phyloP scores from a whole-genome alignment of 1,140 invertebrate genomes.

The Dysdera silvatica region DNA sequence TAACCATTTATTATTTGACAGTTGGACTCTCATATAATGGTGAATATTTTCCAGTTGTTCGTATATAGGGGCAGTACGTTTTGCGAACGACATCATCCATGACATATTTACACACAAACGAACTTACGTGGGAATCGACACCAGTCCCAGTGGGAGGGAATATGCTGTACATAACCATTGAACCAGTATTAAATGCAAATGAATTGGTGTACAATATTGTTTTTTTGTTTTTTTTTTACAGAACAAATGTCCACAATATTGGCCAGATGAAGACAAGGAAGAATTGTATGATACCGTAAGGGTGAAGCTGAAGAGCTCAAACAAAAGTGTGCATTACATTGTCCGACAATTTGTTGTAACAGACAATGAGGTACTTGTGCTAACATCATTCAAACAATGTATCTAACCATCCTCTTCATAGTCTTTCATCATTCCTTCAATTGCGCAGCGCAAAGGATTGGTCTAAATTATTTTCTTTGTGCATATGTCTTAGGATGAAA shows the following conservation, averaged over 20 bases:
- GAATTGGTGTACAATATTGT: background rate
- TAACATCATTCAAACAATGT: background rate
- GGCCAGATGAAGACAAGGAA: slow-evolving; percentile 66
- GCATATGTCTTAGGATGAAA: background rate
- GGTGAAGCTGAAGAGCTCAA: slow-evolving; percentile 65
- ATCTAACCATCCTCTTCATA: background rate
- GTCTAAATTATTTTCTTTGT: background rate
- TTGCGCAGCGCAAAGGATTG: background rate
- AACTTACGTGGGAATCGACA: too few species aligned
- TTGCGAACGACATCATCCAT: too few species aligned
- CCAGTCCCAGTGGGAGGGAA: too few species aligned
- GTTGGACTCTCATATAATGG: too few species aligned
- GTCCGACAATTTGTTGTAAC: slow-evolving; percentile 70
- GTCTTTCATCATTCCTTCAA: background rate
- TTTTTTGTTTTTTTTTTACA: background rate
- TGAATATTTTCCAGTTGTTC: too few species aligned
- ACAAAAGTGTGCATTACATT: slow-evolving; percentile 70
- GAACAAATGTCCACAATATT: slow-evolving; percentile 77
- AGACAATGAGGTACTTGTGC: slow-evolving; percentile 58
- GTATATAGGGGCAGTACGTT: too few species aligned
- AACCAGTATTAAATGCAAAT: background rate
- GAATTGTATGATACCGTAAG: slow-evolving; percentile 69
- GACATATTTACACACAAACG: too few species aligned
- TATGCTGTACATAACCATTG: background rate
- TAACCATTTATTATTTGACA: too few species aligned